Conservation (phyloP, 2,888 invertebrate genomes). For the Anthophora plumipes region DNA sequence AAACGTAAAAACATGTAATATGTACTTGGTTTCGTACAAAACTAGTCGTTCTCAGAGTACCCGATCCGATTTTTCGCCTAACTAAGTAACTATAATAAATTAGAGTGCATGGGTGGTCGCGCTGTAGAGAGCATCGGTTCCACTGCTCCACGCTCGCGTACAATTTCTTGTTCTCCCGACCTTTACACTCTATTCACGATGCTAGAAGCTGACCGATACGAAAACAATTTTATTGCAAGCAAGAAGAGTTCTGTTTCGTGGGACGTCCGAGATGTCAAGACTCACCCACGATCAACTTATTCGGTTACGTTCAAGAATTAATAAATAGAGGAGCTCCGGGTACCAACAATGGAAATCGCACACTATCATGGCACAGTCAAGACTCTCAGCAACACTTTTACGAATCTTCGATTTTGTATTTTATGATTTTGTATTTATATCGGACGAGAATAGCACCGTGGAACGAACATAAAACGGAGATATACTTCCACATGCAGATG, state of each 20-base stretch:
- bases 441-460: neutral
- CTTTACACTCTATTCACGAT: constrained; percentile 59
- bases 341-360: constrained; percentile 1
- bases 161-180: constrained; percentile 48
- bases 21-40: neutral
- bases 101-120: constrained; percentile 69
- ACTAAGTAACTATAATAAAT: constrained; percentile 67
- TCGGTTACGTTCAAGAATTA: constrained; percentile 35
- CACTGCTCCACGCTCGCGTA: constrained; percentile 42
- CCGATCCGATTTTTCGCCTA: constrained; percentile 58
- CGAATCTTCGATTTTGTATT: neutral
- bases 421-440: neutral
- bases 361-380: neutral
- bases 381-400: neutral
- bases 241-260: constrained; percentile 39
- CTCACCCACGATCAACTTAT: constrained; percentile 7
- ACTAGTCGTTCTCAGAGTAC: neutral
- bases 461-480: neutral
- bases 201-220: constrained; percentile 41
- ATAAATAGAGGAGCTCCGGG: constrained; percentile 20
- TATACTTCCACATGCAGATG: too few relatives aligned
- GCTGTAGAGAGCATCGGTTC: constrained; percentile 29
- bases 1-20: neutral
- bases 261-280: constrained; percentile 4
- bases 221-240: constrained; percentile 53